Conservation (phyloP, 2,888 invertebrate genomes). For the Drosophila histrio region DNA sequence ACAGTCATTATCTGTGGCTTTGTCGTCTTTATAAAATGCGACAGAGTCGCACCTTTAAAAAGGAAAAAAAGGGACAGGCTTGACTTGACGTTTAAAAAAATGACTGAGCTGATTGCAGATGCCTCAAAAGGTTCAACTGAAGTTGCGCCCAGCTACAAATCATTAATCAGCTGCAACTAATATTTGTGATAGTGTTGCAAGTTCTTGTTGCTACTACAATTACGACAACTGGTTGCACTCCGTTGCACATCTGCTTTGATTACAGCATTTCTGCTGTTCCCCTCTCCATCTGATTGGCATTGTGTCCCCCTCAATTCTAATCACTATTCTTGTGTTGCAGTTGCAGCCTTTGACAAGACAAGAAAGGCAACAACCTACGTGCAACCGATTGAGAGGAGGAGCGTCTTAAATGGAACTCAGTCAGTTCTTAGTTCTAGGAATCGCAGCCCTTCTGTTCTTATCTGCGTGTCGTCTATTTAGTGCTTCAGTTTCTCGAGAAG, state of each 20-base stretch:
- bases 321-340: constrained; percentile 11
- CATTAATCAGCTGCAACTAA: constrained; percentile 74
- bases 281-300: background rate
- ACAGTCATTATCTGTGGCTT: constrained; percentile 54
- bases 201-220: constrained; percentile 37
- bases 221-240: constrained; percentile 37
- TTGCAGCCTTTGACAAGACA: constrained; percentile 26
- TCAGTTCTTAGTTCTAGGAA: constrained; percentile 53
- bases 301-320: constrained; percentile 18
- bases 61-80: constrained; percentile 23
- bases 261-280: background rate
- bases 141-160: constrained; percentile 30
- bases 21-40: constrained; percentile 31
- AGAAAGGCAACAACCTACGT: background rate
- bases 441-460: constrained; percentile 47
- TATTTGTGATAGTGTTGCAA: constrained; percentile 49
- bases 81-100: constrained; percentile 11
- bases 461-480: constrained; percentile 62
- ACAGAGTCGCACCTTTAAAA: constrained; percentile 60
- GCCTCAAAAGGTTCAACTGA: constrained; percentile 15
- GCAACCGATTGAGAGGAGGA: constrained; percentile 26
- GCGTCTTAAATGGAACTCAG: constrained; percentile 8
- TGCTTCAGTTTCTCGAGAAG: constrained; percentile 56
- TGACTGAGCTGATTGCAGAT: constrained; percentile 43
- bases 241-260: constrained; percentile 35